Evolutionary conservation across 1,140 invertebrate genomes (phyloP), one percentile per base, ranked within the genome.

Genomic region (Melitaea cinxia): DNA sequence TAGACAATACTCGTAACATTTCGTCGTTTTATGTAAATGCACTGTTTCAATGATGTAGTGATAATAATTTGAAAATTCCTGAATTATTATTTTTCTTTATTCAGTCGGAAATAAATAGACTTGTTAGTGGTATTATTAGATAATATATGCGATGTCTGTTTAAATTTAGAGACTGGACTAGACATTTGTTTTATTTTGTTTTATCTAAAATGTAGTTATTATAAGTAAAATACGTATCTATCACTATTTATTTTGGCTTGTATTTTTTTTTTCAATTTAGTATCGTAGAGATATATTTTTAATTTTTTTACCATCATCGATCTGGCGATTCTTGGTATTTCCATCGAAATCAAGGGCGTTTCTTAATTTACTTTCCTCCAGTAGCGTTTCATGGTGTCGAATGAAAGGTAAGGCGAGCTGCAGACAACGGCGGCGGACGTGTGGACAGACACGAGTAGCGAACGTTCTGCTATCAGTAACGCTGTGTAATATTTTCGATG

Each of bases 241-340:
- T 17, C 17, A 17, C 15, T 17, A 12, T 42, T 42, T 14, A 42
- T 42, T 42, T 42, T 42, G 15, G 12, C 37, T 42, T n/a, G 4
- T 42, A 17, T 42, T n/a, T 42, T 33, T 15, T 7, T 42, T 42
- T 42, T 17, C 12, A 42, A 17, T 42, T 42, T 42, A 42, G 37
- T 42, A 42, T 17, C 37, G 37, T 42, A 42, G 37, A 39, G 6
- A 5, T 17, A 9, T 42, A 15, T 42, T 42, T 15, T 17, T 19
- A 6, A 17, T 14, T 6, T 17, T 42, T 42, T 42, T 4, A 42
- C n/a, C 15, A 15, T 17, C 17, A 17, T 42, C 37, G 30, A 33
- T 33, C 14, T 14, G 15, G 37, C 37, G 15, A 6, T 19, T 42
- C 6, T 15, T 5, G 0, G 7, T 12, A 1, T 33, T 33, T n/a